Evolutionary conservation across 2,888 invertebrate genomes (phyloP).

Genomic region (Trachelus stipa): DNA sequence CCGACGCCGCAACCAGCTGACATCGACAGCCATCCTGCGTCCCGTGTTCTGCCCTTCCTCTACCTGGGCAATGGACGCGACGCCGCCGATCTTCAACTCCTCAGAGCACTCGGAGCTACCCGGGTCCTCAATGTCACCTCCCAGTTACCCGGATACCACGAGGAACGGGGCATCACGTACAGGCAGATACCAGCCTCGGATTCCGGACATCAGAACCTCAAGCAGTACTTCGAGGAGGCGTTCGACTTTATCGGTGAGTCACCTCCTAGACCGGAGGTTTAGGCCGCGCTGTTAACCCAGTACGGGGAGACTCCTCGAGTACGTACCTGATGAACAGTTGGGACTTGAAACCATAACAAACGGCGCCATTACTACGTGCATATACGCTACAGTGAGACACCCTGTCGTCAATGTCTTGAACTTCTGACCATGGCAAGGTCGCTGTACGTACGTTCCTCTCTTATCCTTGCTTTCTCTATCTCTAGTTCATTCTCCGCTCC

Average conservation of each 20-base stretch:
- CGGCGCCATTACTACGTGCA: background rate
- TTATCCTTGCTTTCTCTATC: background rate
- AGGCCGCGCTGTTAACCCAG: background rate
- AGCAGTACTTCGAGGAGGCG: constrained; percentile 89
- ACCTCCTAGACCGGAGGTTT: background rate
- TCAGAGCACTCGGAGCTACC: constrained; percentile 76
- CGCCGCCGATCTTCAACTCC: constrained; percentile 77
- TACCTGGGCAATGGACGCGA: constrained; percentile 86
- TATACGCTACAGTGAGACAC: background rate
- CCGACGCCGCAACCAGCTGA: constrained; percentile 67
- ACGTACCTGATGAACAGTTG: background rate
- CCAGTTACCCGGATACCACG: constrained; percentile 79
- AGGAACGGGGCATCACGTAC: constrained; percentile 76
- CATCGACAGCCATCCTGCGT: constrained; percentile 81
- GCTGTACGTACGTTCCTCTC: background rate
- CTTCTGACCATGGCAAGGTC: background rate
- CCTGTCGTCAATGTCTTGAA: background rate
- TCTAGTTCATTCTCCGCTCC: background rate
- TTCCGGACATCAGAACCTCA: constrained; percentile 86
- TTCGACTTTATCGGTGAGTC: constrained; percentile 86
- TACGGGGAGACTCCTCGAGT: background rate
- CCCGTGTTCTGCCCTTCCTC: constrained; percentile 83
- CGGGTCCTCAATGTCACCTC: constrained; percentile 86
- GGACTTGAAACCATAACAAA: background rate
- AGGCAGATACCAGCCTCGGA: constrained; percentile 86